Base-by-base conservation (phyloP, 1,140 invertebrate species). In the Drosophila biarmipes region DNA sequence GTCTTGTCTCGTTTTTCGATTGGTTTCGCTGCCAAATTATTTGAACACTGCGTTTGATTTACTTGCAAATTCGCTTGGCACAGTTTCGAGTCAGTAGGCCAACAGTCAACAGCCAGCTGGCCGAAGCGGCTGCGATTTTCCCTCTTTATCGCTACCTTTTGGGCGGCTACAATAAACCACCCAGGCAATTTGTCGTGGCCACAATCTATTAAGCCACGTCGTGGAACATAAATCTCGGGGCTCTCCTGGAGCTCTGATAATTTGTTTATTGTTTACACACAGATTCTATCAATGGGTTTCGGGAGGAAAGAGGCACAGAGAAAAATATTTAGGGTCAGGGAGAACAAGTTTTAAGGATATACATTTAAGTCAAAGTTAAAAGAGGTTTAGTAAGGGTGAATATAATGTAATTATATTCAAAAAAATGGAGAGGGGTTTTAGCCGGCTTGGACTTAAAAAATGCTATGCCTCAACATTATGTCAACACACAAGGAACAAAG, bases 221-320 rank as follows among this genome's bases (percentile, higher is more conserved):
- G 42, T 27, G 52, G 29, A 17, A 14, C 49, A 78, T 81, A 77
- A 81, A 81, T 81, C 66, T 46, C 37, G 8, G 5, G 35, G 14
- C n/a, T 35, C 21, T 34, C 14, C 6, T 14, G 51, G 15, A 21
- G n/a, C 71, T 45, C 40, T 38, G 71, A 63, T 79, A 63, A 82
- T 72, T 81, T 79, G 59, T 84, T 75, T 66, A 79, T 78, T 73
- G 67, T 48, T 73, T 64, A 48, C 61, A 62, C 66, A 66, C 56
- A 45, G 63, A 59, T 51, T 53, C 62, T 53, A 34, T 68, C 40
- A 21, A 29, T 11, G 61, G 53, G 12, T 37, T 8, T 27, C 10
- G 10, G 10, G 4, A 5, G 10, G 45, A 48, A 29, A 29, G 8
- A 7, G 3, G 21, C 24, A 29, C 10, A 21, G 6, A 15, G 24